A percentile compares a stretch with the other conserved stretches of the same genome.
Conservation (phyloP, 37 sponge, comb jelly and placozoan species). For the Agelas oroides region DNA sequence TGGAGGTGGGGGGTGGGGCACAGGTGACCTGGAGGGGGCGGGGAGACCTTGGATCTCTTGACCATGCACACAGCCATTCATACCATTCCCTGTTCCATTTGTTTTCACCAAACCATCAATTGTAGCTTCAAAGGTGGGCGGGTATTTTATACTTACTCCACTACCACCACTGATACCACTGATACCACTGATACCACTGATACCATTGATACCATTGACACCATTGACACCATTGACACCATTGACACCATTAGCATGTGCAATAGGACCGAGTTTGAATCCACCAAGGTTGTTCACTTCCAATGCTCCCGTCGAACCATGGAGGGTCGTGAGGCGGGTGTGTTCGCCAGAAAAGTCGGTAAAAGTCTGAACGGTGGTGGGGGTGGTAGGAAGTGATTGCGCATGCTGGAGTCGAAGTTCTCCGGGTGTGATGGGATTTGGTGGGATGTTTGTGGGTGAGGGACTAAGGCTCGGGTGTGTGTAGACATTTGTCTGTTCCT, state of each 20-base stretch:
- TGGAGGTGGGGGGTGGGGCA: not conserved
- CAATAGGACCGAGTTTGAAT: conserved; percentile 36
- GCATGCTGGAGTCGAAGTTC: not conserved
- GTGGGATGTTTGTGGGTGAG: conserved; percentile 43
- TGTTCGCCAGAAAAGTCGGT: conserved; percentile 64
- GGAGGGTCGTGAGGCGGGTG: conserved; percentile 59
- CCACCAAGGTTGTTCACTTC: conserved; percentile 75
- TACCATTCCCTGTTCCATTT: not conserved
- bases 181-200: not conserved
- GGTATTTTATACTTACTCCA: not conserved
- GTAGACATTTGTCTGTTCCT: conserved; percentile 32
- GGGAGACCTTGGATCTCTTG: not conserved
- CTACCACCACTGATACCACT: not conserved
- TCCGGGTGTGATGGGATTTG: not conserved
- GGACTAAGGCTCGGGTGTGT: conserved; percentile 18
- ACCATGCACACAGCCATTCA: not conserved
- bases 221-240: conserved; percentile 6
- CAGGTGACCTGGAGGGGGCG: not conserved
- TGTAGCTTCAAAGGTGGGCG: not conserved
- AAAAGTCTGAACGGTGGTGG: conserved; percentile 64
- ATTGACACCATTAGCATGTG: not conserved
- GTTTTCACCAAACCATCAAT: not conserved
- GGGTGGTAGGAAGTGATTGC: conserved; percentile 71
- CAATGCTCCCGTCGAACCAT: conserved; percentile 65
- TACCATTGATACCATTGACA: conserved; percentile 7